phyloP scores from a whole-genome alignment of 2,888 invertebrate species.

The Melipona bicolor region DNA sequence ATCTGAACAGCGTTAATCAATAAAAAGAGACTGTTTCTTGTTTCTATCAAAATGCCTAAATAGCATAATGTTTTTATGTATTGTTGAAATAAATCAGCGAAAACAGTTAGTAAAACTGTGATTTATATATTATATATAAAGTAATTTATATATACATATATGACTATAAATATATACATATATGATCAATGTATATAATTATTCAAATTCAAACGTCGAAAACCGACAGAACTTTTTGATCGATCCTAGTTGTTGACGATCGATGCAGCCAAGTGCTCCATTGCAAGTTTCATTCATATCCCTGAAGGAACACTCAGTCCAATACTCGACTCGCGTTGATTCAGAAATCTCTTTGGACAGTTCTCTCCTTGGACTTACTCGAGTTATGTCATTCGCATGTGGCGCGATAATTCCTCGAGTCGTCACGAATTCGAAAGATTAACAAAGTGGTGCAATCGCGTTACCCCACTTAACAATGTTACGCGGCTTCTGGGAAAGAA shows the following conservation, averaged over 20 bases:
- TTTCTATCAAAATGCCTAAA: neutral
- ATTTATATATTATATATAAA: no score
- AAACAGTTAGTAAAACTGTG: no score
- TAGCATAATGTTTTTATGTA: no score
- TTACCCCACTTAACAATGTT: constrained; percentile 52
- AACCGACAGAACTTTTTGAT: neutral
- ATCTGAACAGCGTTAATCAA: no score
- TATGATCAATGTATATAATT: no score
- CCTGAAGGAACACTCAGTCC: neutral
- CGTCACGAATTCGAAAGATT: constrained; percentile 16
- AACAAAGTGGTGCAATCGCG: constrained; percentile 43
- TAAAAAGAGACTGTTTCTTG: no score
- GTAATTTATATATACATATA: no score
- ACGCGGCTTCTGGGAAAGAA: constrained; percentile 50
- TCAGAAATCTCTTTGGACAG: neutral
- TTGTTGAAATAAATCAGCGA: no score
- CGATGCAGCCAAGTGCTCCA: neutral
- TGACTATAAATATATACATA: no score
- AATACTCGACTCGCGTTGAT: neutral
- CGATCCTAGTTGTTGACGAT: neutral
- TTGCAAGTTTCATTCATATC: neutral
- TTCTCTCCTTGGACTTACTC: neutral
- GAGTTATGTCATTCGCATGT: neutral
- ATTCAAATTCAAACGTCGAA: no score
- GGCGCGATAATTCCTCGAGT: constrained; percentile 22